phyloP scores from a whole-genome alignment of 2,797 vertebrate genomes.

The Anguilla pacifica region DNA sequence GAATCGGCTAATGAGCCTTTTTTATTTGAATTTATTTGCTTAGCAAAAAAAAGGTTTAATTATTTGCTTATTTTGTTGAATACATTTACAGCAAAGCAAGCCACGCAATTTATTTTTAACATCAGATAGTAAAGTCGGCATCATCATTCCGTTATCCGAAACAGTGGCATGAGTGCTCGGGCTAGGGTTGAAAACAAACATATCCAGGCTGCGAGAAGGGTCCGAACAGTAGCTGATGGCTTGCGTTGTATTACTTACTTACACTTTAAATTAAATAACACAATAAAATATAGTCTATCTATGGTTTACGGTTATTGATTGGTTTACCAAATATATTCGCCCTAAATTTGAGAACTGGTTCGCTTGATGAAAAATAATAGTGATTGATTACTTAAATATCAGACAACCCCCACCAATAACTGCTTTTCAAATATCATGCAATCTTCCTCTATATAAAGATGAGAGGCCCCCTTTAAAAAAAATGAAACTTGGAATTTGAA shows the following conservation, averaged over 20 bases:
- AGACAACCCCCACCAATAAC: slow-evolving; percentile 29
- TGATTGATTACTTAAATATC: neutral
- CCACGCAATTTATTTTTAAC: neutral
- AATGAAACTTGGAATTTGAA: neutral
- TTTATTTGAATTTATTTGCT: neutral
- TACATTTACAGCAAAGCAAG: neutral
- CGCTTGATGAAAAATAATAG: neutral
- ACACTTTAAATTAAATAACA: neutral
- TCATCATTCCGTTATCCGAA: neutral
- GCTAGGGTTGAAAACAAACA: neutral
- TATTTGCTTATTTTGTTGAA: neutral
- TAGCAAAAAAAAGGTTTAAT: neutral
- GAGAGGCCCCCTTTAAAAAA: neutral
- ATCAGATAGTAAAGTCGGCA: neutral
- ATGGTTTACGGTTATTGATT: neutral
- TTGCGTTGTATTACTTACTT: neutral
- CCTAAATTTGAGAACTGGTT: neutral
- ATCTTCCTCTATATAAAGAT: neutral
- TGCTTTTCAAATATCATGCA: neutral
- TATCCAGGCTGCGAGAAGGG: neutral
- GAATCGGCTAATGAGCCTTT: neutral
- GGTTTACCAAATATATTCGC: neutral
- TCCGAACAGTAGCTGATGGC: neutral
- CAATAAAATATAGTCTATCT: neutral
- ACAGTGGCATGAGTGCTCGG: neutral